phyloP scores from a whole-genome alignment of 2,888 invertebrate genomes.

The Eristalis intricaria region DNA sequence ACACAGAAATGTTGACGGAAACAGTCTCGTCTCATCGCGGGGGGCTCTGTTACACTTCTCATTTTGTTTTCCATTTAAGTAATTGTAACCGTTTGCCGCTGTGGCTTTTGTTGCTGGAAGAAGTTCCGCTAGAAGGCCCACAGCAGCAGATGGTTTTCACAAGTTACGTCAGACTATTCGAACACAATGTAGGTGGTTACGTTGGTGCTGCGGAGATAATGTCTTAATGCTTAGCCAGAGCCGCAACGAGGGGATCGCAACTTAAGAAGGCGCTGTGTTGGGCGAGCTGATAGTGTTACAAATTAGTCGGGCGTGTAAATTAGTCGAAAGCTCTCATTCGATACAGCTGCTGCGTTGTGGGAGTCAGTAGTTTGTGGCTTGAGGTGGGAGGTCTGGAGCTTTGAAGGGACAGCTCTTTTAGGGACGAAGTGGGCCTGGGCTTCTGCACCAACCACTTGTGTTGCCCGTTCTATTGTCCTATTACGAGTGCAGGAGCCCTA shows the following conservation, averaged over 20 bases:
- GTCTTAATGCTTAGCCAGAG: slow-evolving; percentile 12
- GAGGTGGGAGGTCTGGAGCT: no score
- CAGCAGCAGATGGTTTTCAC: slow-evolving; percentile 20
- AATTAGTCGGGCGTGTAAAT: no score
- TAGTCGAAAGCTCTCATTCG: no score
- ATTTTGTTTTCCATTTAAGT: slow-evolving; percentile 47
- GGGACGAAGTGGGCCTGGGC: no score
- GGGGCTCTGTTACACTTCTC: slow-evolving; percentile 66
- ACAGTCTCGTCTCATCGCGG: slow-evolving; percentile 38
- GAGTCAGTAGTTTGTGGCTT: no score
- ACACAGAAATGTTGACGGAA: slow-evolving; percentile 48
- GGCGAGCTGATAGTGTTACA: background rate
- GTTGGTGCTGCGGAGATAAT: slow-evolving; percentile 35
- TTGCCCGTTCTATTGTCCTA: no score
- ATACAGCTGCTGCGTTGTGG: no score
- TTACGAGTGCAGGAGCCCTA: no score
- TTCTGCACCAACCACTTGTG: no score
- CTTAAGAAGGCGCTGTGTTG: background rate
- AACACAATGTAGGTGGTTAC: slow-evolving; percentile 53
- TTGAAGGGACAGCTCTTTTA: no score
- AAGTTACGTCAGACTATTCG: slow-evolving; percentile 50
- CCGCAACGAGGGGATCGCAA: background rate
- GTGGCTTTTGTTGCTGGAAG: slow-evolving; percentile 5
- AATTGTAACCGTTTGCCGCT: slow-evolving; percentile 52
- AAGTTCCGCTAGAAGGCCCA: slow-evolving; percentile 8